Conservation (phyloP, 92 coral and sea anemone genomes). For the Epizoanthus fatuus region DNA sequence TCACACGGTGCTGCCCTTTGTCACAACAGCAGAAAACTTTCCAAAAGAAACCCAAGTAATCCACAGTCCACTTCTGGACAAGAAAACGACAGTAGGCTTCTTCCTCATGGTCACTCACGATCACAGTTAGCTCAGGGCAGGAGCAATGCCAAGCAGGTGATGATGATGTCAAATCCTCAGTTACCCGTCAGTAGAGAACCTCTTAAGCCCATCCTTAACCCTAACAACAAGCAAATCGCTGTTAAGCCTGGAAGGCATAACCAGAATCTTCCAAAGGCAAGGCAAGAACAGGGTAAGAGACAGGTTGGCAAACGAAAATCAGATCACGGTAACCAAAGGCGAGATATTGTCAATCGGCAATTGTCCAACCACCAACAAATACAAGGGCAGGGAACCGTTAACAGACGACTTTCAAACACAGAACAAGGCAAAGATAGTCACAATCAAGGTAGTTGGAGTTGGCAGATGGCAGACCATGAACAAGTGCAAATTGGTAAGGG, state of each 20-base stretch:
- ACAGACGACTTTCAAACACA: background rate
- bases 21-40: background rate
- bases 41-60: conserved; percentile 6
- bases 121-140: conserved; percentile 17
- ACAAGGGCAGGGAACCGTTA: background rate
- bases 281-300: background rate
- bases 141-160: conserved; percentile 43
- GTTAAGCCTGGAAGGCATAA: background rate
- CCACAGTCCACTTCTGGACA: conserved; percentile 11
- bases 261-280: conserved; percentile 2
- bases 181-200: conserved; percentile 74
- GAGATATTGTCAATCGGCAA: background rate
- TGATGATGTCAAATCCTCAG: conserved; percentile 12
- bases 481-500: background rate
- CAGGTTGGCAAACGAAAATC: conserved; percentile 6
- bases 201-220: conserved; percentile 63
- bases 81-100: background rate
- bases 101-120: background rate
- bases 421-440: background rate
- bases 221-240: conserved; percentile 30
- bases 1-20: conserved; percentile 24
- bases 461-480: background rate
- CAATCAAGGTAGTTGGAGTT: background rate
- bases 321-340: background rate
- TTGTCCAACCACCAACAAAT: conserved; percentile 6